These are phyloP conservation scores for Cheilosia variabilis DNA, from an alignment of 2,888 invertebrate genomes.

Conservation along the genomic window DNA sequence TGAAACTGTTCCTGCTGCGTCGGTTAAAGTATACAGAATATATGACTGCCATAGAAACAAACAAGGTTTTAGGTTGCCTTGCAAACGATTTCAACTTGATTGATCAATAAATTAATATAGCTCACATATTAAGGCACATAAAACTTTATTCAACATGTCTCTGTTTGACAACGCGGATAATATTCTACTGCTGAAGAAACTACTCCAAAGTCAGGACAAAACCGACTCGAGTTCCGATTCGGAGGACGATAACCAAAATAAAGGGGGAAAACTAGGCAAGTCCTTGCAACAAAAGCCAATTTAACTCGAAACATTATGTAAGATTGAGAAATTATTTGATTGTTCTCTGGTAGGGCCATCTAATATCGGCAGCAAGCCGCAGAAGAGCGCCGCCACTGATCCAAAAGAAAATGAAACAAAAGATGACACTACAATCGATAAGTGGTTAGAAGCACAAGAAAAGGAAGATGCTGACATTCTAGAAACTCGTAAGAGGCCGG, in stretches of 20 bases:
- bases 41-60: conserved; percentile 2
- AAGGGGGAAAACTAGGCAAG: conserved; percentile 78
- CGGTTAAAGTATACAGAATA: background rate
- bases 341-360: conserved; percentile 82
- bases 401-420: background rate
- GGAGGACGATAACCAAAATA: conserved; percentile 78
- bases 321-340: background rate
- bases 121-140: background rate
- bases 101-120: conserved; percentile 19
- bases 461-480: conserved; percentile 85
- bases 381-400: conserved; percentile 28
- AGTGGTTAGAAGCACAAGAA: conserved; percentile 84
- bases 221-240: conserved; percentile 80
- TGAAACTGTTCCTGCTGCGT: background rate
- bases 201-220: conserved; percentile 79
- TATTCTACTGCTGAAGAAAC: conserved; percentile 79
- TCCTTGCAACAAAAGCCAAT: conserved; percentile 17
- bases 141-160: conserved; percentile 78
- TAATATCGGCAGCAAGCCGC: conserved; percentile 80
- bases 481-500: conserved; percentile 88
- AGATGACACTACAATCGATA: conserved; percentile 78
- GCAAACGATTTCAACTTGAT: conserved; percentile 15
- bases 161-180: conserved; percentile 81
- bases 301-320: background rate
- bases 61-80: conserved; percentile 17